Base-by-base conservation (phyloP, 2,888 invertebrate genomes). In the Drosophila borborema region DNA sequence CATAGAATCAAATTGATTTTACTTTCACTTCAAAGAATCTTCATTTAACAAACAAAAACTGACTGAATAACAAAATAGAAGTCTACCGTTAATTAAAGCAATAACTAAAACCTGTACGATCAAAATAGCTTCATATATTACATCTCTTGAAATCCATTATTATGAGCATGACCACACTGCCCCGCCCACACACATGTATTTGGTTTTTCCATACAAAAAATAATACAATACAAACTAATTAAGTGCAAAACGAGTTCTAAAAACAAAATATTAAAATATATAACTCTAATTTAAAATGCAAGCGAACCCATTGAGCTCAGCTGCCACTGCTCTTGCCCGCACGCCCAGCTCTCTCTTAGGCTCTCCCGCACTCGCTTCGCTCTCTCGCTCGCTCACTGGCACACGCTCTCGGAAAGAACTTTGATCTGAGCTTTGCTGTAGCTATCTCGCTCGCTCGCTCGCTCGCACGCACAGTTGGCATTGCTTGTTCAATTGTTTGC, bases 221-320 rank as follows among this genome's bases (percentile, higher is more conserved):
- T 48, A 18, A 23, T 14, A 49, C 20, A 60, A 54, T 14, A 46
- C 16, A 41, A 55, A 12, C 12, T 41, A n/a, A 41, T 60, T 51
- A 23, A 45, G 23, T 18, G 3, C n/a, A 34, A 80, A 88, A 82
- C 84, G 43, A 80, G 84, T 88, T 86, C 71, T 74, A 74, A 40
- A 60, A 63, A 67, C 59, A 12, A 34, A 51, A 6, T 34, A 18
- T 10, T 12, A 51, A 51, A 51, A 60, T 41, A 49, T 16, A 18
- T 23, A 20, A 7, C 18, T 23, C 53, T 51, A 48, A 66, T 77
- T 55, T 72, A 56, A 56, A 56, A 67, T 71, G 34, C 61, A 68
- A 70, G 20, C 55, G 23, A 45, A 10, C 5, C 46, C 46, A 56
- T 41, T 20, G 43, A 16, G 18, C 9, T 4, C 28, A 28, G 16